phyloP scores from a whole-genome alignment of 2,113 vertebrate genomes.

The Plecotus auritus region DNA sequence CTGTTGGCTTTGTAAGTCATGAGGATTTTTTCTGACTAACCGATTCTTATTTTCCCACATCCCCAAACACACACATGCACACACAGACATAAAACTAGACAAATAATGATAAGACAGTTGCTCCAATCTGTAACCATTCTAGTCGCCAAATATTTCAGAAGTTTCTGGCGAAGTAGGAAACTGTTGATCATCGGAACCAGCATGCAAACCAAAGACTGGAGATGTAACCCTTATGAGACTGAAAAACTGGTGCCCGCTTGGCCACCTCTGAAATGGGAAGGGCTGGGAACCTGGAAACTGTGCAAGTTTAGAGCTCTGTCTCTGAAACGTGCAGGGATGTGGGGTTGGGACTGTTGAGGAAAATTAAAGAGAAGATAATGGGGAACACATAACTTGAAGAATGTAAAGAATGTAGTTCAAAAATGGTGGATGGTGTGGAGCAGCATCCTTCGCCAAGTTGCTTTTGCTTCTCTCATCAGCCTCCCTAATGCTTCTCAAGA shows the following conservation, averaged over 20 bases:
- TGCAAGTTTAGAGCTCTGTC: neutral
- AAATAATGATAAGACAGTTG: neutral
- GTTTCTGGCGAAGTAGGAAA: constrained; percentile 17
- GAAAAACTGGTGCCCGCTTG: constrained; percentile 6
- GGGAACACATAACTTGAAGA: neutral
- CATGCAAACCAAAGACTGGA: constrained; percentile 49
- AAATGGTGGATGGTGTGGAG: neutral
- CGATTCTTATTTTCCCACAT: neutral
- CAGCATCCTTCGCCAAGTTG: neutral
- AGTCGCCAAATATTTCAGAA: neutral
- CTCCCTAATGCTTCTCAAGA: neutral
- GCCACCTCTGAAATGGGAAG: constrained; percentile 16
- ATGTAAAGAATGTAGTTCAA: neutral
- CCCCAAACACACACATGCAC: neutral
- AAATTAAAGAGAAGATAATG: constrained; percentile 15
- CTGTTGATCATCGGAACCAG: neutral
- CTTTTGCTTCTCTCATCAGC: neutral
- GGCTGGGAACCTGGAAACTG: neutral
- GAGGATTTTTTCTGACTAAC: neutral
- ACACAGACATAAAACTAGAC: neutral
- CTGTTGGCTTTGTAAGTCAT: neutral
- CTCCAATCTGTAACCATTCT: constrained; percentile 18
- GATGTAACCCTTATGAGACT: constrained; percentile 16
- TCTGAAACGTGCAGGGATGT: neutral
- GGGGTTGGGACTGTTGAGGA: neutral